Percentiles rank a stretch among this genome's conserved stretches.
These are phyloP conservation scores for Eriocheir sinensis DNA, from an alignment of 1,140 invertebrate genomes.

Conservation along the genomic window DNA sequence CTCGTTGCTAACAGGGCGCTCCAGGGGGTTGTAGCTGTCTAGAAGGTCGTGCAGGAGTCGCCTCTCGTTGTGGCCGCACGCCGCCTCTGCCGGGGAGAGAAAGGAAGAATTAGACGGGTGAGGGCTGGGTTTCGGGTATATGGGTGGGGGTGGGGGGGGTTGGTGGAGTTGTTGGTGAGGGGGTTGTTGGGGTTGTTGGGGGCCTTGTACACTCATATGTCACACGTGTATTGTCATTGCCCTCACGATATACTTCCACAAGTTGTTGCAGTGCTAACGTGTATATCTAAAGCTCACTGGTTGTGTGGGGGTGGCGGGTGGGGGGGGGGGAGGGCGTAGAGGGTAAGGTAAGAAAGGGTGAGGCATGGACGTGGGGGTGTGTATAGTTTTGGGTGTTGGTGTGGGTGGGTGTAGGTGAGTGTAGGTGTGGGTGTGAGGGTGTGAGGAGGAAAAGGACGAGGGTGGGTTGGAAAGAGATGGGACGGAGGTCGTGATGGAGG, in stretches of 20 bases:
- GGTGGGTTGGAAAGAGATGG: too few species aligned
- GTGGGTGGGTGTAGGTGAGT: background rate
- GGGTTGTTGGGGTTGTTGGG: background rate
- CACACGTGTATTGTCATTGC: too few species aligned
- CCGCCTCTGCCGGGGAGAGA: slow-evolving; percentile 54
- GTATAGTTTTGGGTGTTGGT: too few species aligned
- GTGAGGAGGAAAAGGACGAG: background rate
- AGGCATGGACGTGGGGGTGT: too few species aligned
- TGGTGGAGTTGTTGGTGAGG: background rate
- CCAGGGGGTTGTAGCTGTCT: slow-evolving; percentile 97
- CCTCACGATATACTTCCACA: too few species aligned
- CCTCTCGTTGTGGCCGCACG: slow-evolving; percentile 93
- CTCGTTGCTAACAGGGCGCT: slow-evolving; percentile 98
- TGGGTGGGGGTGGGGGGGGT: background rate
- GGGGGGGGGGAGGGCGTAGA: too few species aligned
- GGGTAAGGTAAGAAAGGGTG: too few species aligned
- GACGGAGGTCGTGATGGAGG: too few species aligned
- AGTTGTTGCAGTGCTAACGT: too few species aligned
- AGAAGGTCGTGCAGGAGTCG: slow-evolving; percentile 95
- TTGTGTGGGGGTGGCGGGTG: too few species aligned
- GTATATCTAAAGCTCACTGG: too few species aligned
- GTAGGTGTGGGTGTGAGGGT: background rate
- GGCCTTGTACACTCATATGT: too few species aligned
- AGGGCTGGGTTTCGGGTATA: background rate
- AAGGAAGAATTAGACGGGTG: background rate